Percentiles rank a stretch among this genome's conserved stretches.
phyloP scores from a whole-genome alignment of 2,888 invertebrate species.

The Chrysolina haemoptera region DNA sequence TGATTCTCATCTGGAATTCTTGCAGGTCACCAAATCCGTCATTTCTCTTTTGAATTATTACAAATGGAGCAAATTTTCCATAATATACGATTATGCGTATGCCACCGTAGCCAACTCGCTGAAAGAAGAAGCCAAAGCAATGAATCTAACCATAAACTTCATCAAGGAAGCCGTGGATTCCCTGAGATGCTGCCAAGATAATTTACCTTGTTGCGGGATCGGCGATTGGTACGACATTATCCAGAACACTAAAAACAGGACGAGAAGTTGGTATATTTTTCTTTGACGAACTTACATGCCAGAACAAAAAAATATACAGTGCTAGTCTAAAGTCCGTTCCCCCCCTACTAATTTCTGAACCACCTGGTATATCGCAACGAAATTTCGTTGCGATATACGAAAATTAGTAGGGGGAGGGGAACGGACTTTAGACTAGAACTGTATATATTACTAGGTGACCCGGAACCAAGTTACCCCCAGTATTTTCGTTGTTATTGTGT shows the following conservation, averaged over 20 bases:
- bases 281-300: neutral
- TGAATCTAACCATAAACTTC: slow-evolving; percentile 89
- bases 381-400: too few species aligned
- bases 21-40: slow-evolving; percentile 93
- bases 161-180: slow-evolving; percentile 80
- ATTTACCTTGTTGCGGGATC: slow-evolving; percentile 82
- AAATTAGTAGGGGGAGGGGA: too few species aligned
- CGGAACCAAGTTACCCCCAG: too few species aligned
- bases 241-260: slow-evolving; percentile 88
- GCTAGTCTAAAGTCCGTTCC: too few species aligned
- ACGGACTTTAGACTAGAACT: too few species aligned
- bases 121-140: slow-evolving; percentile 80
- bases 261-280: slow-evolving; percentile 77
- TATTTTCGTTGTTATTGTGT: too few species aligned
- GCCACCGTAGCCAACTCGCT: slow-evolving; percentile 87
- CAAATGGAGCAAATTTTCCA: slow-evolving; percentile 94
- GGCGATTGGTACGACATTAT: slow-evolving; percentile 88
- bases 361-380: too few species aligned
- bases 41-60: slow-evolving; percentile 92
- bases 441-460: too few species aligned
- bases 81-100: slow-evolving; percentile 88
- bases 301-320: too few species aligned
- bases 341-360: too few species aligned
- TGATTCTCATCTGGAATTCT: slow-evolving; percentile 45
- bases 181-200: slow-evolving; percentile 84